Conservation (phyloP, 2,888 invertebrate genomes). For the Hypomecis atomaria region DNA sequence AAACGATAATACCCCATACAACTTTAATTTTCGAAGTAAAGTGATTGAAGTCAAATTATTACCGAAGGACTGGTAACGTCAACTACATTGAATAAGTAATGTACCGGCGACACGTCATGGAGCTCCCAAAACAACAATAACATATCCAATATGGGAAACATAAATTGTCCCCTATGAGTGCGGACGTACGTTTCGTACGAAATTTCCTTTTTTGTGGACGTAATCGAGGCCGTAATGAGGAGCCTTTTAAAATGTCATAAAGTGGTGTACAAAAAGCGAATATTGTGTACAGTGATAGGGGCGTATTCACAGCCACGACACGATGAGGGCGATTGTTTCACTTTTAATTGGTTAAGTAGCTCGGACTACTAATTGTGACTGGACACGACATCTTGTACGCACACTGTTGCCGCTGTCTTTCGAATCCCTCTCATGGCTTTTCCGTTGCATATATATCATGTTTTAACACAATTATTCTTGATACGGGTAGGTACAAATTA, state of each 20-base stretch:
- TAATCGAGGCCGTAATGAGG: conserved; percentile 72
- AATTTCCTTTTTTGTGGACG: conserved; percentile 72
- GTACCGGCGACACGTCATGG: conserved; percentile 66
- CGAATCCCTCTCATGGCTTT: conserved; percentile 1
- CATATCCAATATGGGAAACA: conserved; percentile 64
- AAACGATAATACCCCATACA: conserved; percentile 56
- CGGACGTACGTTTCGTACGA: conserved; percentile 57
- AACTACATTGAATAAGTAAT: conserved; percentile 71
- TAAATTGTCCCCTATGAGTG: conserved; percentile 80
- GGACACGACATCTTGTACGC: conserved; percentile 66
- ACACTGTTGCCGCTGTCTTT: not conserved
- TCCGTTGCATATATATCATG: not conserved
- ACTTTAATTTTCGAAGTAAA: conserved; percentile 62
- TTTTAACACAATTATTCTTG: too few species aligned
- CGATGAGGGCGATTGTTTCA: conserved; percentile 82
- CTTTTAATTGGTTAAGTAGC: conserved; percentile 82
- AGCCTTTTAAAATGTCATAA: conserved; percentile 80
- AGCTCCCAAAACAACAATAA: conserved; percentile 75
- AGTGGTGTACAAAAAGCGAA: conserved; percentile 74
- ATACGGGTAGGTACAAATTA: too few species aligned
- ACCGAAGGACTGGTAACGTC: conserved; percentile 59
- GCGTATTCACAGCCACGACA: conserved; percentile 75
- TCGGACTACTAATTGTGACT: conserved; percentile 75
- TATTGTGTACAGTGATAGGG: conserved; percentile 72
- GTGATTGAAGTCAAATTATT: conserved; percentile 66